Evolutionary conservation across 2,797 vertebrate species (phyloP).

Genomic region (Sebastes nivosus): DNA sequence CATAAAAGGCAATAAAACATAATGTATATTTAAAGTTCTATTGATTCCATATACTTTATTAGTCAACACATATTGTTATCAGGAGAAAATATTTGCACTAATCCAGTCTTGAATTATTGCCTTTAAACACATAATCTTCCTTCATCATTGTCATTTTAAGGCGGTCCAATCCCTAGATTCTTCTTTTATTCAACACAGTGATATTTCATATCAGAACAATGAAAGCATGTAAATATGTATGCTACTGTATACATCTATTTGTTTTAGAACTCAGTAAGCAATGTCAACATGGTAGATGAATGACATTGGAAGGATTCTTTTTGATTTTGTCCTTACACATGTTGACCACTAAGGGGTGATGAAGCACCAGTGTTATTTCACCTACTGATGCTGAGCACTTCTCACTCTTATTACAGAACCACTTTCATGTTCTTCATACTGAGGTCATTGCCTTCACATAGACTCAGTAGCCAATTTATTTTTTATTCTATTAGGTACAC

Average conservation of each 20-base stretch:
- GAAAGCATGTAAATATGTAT: background rate
- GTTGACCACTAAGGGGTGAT: slow-evolving; percentile 33
- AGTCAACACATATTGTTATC: background rate
- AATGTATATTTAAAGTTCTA: background rate
- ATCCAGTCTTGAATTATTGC: background rate
- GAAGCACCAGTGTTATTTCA: background rate
- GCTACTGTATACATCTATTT: background rate
- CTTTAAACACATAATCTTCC: background rate
- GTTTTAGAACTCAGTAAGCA: background rate
- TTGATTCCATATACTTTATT: background rate
- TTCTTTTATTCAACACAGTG: background rate
- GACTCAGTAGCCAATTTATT: background rate
- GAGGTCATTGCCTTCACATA: background rate
- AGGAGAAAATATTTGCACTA: background rate
- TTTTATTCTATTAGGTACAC: background rate
- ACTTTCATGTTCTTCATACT: background rate
- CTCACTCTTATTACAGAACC: background rate
- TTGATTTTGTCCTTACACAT: background rate
- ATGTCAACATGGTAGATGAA: background rate
- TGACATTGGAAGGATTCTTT: background rate
- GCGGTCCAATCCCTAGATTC: background rate
- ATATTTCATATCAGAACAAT: background rate
- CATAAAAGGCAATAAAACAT: too few species aligned
- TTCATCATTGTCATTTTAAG: background rate
- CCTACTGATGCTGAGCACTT: background rate